These are phyloP conservation scores for Morelia viridis DNA, from an alignment of 2,797 vertebrate genomes.

Conservation along the genomic window DNA sequence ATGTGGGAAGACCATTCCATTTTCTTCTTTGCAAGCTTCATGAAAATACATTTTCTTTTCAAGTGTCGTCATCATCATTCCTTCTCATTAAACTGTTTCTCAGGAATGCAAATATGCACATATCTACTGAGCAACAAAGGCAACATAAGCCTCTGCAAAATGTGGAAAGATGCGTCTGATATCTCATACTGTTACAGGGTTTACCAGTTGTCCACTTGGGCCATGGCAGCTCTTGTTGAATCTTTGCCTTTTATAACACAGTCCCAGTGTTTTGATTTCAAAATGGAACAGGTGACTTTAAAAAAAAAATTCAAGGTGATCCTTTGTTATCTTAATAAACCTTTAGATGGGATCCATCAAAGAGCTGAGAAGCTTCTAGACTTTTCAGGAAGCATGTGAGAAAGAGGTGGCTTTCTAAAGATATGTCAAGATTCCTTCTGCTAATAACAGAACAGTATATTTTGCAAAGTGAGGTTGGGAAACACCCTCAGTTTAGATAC, in stretches of 20 bases:
- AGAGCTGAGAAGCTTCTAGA: not conserved
- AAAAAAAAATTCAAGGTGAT: not conserved
- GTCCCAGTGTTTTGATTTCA: not conserved
- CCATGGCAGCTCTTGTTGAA: not conserved
- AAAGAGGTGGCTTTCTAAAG: not conserved
- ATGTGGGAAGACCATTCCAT: conserved; percentile 40
- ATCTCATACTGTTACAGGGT: not conserved
- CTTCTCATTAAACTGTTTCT: not conserved
- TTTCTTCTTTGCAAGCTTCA: conserved; percentile 5
- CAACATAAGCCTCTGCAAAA: not conserved
- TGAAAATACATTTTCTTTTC: not conserved
- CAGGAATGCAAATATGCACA: conserved; percentile 12
- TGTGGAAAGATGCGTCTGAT: not conserved
- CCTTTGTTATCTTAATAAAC: not conserved
- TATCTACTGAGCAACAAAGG: not conserved
- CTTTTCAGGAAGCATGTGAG: not conserved
- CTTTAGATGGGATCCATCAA: not conserved
- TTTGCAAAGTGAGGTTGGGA: not conserved
- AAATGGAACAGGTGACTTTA: not conserved
- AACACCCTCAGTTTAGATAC: not conserved
- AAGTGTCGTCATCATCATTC: not conserved
- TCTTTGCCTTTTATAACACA: not conserved
- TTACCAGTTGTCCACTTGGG: not conserved
- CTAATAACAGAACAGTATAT: not conserved
- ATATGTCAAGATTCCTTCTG: not conserved